A percentile compares a stretch with the other conserved stretches of the same genome.
phyloP scores from a whole-genome alignment of 2,888 invertebrate genomes.

The Euclidia mi region DNA sequence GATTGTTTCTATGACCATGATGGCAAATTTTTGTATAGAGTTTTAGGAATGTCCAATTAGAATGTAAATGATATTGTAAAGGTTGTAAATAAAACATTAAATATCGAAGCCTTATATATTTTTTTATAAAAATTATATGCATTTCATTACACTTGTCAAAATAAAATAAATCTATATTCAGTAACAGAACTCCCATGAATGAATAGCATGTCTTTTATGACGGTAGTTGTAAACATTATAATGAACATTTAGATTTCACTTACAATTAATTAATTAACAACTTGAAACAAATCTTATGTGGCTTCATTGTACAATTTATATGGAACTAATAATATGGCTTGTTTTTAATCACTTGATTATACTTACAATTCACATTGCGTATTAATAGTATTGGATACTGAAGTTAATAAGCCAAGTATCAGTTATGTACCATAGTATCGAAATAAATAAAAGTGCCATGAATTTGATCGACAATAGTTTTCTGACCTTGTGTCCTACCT shows the following conservation, averaged over 20 bases:
- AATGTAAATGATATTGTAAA: slow-evolving; percentile 26
- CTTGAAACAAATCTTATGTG: slow-evolving; percentile 59
- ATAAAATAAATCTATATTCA: slow-evolving; percentile 71
- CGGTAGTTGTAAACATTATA: slow-evolving; percentile 41
- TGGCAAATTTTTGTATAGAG: slow-evolving; percentile 94
- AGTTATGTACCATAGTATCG: slow-evolving; percentile 28
- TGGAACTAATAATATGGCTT: slow-evolving; percentile 84
- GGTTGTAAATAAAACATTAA: slow-evolving; percentile 73
- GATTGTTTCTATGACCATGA: slow-evolving; percentile 95
- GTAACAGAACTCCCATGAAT: slow-evolving; percentile 50
- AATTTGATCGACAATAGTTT: slow-evolving; percentile 47
- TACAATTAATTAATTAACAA: slow-evolving; percentile 63
- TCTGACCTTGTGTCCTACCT: slow-evolving; percentile 26
- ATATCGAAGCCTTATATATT: slow-evolving; percentile 81
- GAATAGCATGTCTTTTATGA: slow-evolving; percentile 65
- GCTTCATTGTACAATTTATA: slow-evolving; percentile 70
- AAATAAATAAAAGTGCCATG: slow-evolving; percentile 41
- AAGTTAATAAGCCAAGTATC: slow-evolving; percentile 30
- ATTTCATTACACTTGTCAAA: slow-evolving; percentile 81
- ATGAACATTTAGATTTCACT: slow-evolving; percentile 41
- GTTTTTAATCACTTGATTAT: slow-evolving; percentile 69
- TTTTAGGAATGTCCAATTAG: slow-evolving; percentile 91
- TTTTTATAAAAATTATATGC: slow-evolving; percentile 87
- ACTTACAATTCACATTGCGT: slow-evolving; percentile 55
- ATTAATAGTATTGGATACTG: slow-evolving; percentile 33